phyloP scores from a whole-genome alignment of 2,113 vertebrate genomes.

The Python bivittatus region DNA sequence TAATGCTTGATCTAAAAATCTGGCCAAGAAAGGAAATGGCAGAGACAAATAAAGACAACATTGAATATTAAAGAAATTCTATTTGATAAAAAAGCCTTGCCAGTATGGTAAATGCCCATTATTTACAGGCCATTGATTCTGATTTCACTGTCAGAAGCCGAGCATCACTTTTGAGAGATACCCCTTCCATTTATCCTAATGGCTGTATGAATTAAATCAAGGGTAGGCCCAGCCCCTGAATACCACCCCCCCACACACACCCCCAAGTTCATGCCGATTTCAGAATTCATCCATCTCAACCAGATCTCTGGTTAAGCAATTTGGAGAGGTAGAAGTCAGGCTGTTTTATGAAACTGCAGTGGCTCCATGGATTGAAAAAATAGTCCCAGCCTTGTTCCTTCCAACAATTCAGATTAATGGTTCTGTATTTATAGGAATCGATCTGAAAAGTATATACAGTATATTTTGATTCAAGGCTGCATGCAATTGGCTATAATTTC shows the following conservation, averaged over 20 bases:
- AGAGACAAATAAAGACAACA: slow-evolving; percentile 6
- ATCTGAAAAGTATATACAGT: neutral
- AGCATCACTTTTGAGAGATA: neutral
- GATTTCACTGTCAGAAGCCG: neutral
- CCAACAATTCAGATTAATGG: neutral
- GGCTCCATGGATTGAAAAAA: neutral
- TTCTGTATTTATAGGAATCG: neutral
- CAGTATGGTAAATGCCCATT: neutral
- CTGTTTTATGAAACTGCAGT: neutral
- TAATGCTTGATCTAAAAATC: neutral
- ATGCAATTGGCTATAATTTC: neutral
- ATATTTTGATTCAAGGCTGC: neutral
- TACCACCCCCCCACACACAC: neutral
- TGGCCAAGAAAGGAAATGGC: neutral
- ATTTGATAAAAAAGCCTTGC: neutral
- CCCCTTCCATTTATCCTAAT: neutral
- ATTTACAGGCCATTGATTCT: neutral
- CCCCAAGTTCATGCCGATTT: neutral
- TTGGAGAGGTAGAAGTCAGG: neutral
- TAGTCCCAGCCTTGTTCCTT: neutral
- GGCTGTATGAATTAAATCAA: neutral
- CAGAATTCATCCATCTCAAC: neutral
- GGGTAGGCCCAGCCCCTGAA: neutral
- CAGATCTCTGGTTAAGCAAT: neutral
- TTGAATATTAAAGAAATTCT: slow-evolving; percentile 20